Percentiles rank a stretch among this genome's conserved stretches.
Conservation (phyloP, 2,888 invertebrate species). For the Linhomoeus sp. region DNA sequence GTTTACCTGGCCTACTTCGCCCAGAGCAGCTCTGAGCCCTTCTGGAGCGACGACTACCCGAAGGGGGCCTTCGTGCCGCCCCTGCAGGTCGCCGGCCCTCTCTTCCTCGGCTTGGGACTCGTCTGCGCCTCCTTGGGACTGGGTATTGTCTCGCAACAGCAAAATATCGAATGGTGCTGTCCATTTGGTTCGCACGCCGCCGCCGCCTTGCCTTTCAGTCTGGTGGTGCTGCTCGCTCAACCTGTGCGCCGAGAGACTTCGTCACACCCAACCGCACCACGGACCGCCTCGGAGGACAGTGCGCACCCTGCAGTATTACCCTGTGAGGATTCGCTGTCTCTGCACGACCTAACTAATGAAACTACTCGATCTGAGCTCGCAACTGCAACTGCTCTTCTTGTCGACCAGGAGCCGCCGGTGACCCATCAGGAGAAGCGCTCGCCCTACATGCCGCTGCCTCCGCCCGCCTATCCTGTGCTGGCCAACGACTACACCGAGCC, state of each 20-base stretch:
- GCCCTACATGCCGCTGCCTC: constrained; percentile 22
- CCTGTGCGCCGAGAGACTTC: constrained; percentile 16
- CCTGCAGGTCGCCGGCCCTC: constrained; percentile 21
- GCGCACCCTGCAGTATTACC: background rate
- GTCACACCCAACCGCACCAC: constrained; percentile 22
- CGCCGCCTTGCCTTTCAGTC: constrained; percentile 14
- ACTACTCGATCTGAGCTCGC: no score
- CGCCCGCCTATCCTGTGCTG: constrained; percentile 22
- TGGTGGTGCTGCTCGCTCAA: constrained; percentile 6
- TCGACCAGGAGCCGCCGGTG: background rate
- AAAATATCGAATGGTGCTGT: no score
- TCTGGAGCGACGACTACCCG: background rate
- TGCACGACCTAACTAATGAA: no score
- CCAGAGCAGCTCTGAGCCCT: background rate
- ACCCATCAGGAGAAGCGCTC: background rate
- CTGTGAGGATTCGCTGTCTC: background rate
- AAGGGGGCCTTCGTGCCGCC: background rate
- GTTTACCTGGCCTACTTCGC: constrained; percentile 15
- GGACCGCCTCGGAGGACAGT: constrained; percentile 5
- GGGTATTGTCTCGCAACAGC: no score
- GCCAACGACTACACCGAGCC: constrained; percentile 24
- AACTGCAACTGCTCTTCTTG: background rate
- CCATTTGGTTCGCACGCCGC: no score
- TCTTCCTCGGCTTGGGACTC: constrained; percentile 15
- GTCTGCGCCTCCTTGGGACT: no score